Percentiles rank a stretch among this genome's conserved stretches.
Conservation (phyloP, 2,797 vertebrate genomes). For the Neoniphon sammara region DNA sequence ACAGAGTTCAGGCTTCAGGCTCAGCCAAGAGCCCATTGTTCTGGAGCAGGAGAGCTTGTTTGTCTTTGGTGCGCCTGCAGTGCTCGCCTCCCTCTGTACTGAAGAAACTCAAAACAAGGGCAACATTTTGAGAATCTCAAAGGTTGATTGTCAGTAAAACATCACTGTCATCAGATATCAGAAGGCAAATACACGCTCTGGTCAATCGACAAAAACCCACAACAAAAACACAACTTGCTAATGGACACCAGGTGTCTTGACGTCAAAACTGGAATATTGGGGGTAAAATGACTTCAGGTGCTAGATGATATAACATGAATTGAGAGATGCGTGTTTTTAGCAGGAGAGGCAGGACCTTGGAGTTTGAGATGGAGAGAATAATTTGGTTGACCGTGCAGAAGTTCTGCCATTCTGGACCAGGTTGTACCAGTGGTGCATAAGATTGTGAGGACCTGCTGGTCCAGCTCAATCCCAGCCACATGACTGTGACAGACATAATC, state of each 20-base stretch:
- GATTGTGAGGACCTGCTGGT: background rate
- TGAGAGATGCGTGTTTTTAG: too few species aligned
- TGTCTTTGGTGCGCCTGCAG: conserved; percentile 28
- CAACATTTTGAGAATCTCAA: conserved; percentile 13
- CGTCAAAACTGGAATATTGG: background rate
- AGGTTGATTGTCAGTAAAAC: background rate
- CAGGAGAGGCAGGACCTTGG: background rate
- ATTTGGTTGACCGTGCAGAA: too few species aligned
- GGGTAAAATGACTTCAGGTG: background rate
- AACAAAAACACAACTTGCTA: background rate
- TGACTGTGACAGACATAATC: conserved; percentile 12
- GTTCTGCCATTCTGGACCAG: too few species aligned
- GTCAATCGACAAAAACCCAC: too few species aligned
- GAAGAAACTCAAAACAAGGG: conserved; percentile 16
- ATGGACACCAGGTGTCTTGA: background rate
- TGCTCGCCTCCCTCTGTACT: conserved; percentile 5
- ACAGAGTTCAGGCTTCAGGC: conserved; percentile 10
- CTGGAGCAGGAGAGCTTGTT: conserved; percentile 21
- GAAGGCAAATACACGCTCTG: background rate
- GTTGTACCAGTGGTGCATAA: too few species aligned
- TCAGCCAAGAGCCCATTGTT: conserved; percentile 26
- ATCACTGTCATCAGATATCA: background rate
- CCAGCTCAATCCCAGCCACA: background rate
- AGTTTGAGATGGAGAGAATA: background rate
- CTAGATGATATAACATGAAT: background rate